Base-by-base conservation (phyloP, 2,888 invertebrate species). In the Luperina nickerlii region DNA sequence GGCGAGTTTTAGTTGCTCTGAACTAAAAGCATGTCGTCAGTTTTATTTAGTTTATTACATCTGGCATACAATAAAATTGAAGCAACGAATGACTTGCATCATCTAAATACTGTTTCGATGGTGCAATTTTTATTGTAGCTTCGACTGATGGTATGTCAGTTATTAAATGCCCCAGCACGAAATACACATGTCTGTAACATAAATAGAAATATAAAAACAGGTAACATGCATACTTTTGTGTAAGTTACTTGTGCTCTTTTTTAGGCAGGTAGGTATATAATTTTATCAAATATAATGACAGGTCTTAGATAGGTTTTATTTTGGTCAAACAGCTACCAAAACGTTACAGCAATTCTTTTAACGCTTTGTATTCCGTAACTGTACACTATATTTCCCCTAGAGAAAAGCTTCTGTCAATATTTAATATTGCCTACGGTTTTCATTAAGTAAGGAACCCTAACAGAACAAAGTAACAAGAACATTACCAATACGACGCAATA, bases 401-500 rank as follows among this genome's bases (percentile, higher is more conserved):
- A 67, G 5, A 38, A 24, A 7, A 6, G 54, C 18, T 38, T 54
- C 9, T 15, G 80, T 81, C 79, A 79, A 80, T 54, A 84, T 79
- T 38, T 68, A 63, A 62, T 60, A 79, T 54, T 38, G 32, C n/a
- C 24, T 13, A n/a, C 42, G 51, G 9, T 42, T 62, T 72, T 84
- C 60, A 85, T 67, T 65, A 51, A 51, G 45, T 24, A 32, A 32
- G 8, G 32, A 63, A 70, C 48, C 60, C 66, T 20, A 45, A 73
- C 78, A 66, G 7, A 87, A 83, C 51, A 57, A 65, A 75, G n/a
- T 63, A 79, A 70, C 63, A 71, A 78, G 74, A 67, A 75, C 63
- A 74, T 85, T 85, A 85, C 60, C 66, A 74, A 74, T 80, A 81
- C 65, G 60, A 76, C 67, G n/a, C 54, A 62, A 74, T 62, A 89